Evolutionary conservation across 2,113 vertebrate genomes (phyloP).

Genomic region (Bostrychus sinensis): DNA sequence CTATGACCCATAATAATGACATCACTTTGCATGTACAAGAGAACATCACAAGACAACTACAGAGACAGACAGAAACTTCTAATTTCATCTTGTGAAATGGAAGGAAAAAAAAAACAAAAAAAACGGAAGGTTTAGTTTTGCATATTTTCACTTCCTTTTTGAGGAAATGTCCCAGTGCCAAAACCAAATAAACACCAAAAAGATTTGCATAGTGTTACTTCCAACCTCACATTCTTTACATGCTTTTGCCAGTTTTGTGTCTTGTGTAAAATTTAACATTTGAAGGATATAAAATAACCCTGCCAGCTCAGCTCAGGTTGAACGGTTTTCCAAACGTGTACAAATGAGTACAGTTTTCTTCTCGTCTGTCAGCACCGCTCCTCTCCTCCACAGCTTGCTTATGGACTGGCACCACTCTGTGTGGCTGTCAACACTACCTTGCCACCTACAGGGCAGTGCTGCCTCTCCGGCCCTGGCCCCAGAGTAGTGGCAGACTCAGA

Average conservation of each 20-base stretch:
- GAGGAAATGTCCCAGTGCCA: slow-evolving; percentile 68
- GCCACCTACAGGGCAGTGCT: slow-evolving; percentile 61
- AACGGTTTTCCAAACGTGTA: background rate
- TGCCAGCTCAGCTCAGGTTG: background rate
- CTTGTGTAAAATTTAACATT: background rate
- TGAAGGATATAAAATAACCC: background rate
- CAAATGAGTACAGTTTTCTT: slow-evolving; percentile 13
- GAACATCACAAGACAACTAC: slow-evolving; percentile 73
- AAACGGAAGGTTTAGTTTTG: slow-evolving; percentile 72
- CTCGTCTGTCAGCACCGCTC: slow-evolving; percentile 1
- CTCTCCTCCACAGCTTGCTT: slow-evolving; percentile 16
- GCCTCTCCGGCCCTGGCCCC: slow-evolving; percentile 36
- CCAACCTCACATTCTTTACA: slow-evolving; percentile 62
- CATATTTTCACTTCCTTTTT: slow-evolving; percentile 84
- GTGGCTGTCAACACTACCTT: slow-evolving; percentile 66
- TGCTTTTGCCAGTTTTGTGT: slow-evolving; percentile 38
- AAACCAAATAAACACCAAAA: slow-evolving; percentile 74
- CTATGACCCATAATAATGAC: slow-evolving; percentile 48
- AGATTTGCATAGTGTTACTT: slow-evolving; percentile 57
- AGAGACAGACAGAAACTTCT: slow-evolving; percentile 51
- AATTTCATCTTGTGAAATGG: slow-evolving; percentile 46
- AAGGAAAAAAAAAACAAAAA: slow-evolving; percentile 33
- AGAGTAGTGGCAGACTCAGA: slow-evolving; percentile 52
- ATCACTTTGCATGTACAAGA: slow-evolving; percentile 54
- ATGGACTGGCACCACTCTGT: slow-evolving; percentile 54